Conservation (phyloP, 1,140 invertebrate genomes). For the Papilio glaucus region DNA sequence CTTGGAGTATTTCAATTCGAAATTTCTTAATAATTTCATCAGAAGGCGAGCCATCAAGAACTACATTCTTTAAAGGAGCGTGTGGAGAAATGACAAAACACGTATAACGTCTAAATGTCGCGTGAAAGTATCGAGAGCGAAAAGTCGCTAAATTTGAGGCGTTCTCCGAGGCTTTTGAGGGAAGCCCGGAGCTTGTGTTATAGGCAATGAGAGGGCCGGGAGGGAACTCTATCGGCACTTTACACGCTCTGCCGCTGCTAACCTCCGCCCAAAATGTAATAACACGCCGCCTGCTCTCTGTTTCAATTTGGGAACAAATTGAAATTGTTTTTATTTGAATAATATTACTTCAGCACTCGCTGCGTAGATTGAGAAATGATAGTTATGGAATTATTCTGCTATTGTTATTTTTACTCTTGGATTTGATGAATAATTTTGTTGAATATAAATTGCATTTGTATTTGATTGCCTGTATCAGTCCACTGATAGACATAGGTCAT, state of each 20-base stretch:
- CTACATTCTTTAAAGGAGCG: conserved; percentile 51
- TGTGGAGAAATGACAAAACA: conserved; percentile 26
- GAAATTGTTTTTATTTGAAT: conserved; percentile 83
- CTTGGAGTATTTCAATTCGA: neutral
- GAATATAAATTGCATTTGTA: conserved; percentile 1
- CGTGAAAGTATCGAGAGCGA: conserved; percentile 78
- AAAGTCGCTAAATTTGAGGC: conserved; percentile 81
- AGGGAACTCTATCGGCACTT: conserved; percentile 78
- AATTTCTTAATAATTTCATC: conserved; percentile 12
- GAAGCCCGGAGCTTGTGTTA: conserved; percentile 78
- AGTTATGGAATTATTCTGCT: conserved; percentile 57
- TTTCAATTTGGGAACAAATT: conserved; percentile 83
- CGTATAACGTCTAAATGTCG: conserved; percentile 67
- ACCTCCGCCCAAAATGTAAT: conserved; percentile 81
- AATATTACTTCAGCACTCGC: conserved; percentile 66
- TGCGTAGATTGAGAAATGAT: conserved; percentile 60
- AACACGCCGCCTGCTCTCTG: conserved; percentile 76
- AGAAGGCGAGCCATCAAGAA: conserved; percentile 45
- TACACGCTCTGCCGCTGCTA: conserved; percentile 80
- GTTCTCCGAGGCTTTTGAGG: conserved; percentile 78
- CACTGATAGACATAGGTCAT: too few relatives aligned
- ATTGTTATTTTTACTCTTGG: neutral
- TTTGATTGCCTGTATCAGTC: too few relatives aligned
- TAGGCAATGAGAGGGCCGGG: conserved; percentile 77
- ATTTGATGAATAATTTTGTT: conserved; percentile 14